A percentile compares a stretch with the other conserved stretches of the same genome.
Evolutionary conservation across 2,797 vertebrate genomes (phyloP).

Genomic region (Gila robusta): DNA sequence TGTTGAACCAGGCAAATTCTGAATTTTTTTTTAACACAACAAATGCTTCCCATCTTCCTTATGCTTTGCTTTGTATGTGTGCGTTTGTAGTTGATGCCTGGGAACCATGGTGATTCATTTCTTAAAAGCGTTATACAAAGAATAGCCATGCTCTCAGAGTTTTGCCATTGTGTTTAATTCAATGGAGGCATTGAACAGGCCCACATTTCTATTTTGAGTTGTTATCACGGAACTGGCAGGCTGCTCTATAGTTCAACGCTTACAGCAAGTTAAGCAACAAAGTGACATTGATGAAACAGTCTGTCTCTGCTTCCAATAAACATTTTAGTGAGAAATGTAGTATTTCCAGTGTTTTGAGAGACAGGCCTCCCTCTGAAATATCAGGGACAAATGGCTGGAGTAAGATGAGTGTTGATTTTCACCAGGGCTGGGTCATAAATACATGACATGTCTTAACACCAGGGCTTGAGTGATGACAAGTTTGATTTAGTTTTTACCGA

Average conservation of each 20-base stretch:
- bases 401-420: constrained; percentile 51
- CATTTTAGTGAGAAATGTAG: constrained; percentile 49
- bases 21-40: background rate
- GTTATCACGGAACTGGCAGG: constrained; percentile 16
- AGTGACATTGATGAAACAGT: constrained; percentile 33
- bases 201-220: constrained; percentile 59
- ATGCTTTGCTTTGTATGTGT: background rate
- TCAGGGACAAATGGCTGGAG: constrained; percentile 41
- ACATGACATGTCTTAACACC: constrained; percentile 51
- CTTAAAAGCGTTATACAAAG: constrained; percentile 37
- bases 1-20: background rate
- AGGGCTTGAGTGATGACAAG: constrained; percentile 30
- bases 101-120: constrained; percentile 45
- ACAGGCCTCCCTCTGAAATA: constrained; percentile 25
- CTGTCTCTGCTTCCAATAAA: constrained; percentile 50
- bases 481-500: constrained; percentile 53
- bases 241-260: constrained; percentile 30
- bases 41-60: constrained; percentile 45
- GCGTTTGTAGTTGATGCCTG: constrained; percentile 14
- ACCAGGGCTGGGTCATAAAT: constrained; percentile 54
- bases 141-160: constrained; percentile 44
- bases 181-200: constrained; percentile 52
- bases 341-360: constrained; percentile 40
- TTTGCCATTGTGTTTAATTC: constrained; percentile 60
- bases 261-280: constrained; percentile 21